A percentile compares a stretch with the other conserved stretches of the same genome.
Evolutionary conservation across 1,140 invertebrate genomes (phyloP).

Genomic region (Habropoda laboriosa): DNA sequence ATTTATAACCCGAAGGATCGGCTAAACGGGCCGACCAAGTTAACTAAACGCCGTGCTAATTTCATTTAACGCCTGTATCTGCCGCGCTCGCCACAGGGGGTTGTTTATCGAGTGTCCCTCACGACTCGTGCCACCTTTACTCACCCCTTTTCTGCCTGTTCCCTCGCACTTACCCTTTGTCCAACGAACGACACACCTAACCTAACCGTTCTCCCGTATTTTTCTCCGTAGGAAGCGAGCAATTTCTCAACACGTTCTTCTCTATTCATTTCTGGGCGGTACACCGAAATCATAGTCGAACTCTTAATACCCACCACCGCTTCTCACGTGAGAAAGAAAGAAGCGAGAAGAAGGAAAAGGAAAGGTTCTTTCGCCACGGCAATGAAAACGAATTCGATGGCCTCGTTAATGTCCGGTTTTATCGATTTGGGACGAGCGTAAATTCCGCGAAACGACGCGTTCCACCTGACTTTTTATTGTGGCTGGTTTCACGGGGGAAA

Average conservation of each 20-base stretch:
- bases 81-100: slow-evolving; percentile 62
- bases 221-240: slow-evolving; percentile 15
- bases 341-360: background rate
- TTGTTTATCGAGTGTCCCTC: slow-evolving; percentile 67
- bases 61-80: slow-evolving; percentile 77
- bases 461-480: background rate
- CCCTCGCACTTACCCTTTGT: background rate
- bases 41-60: slow-evolving; percentile 78
- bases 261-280: slow-evolving; percentile 60
- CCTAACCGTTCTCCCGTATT: background rate
- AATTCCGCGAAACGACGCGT: slow-evolving; percentile 52
- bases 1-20: slow-evolving; percentile 77
- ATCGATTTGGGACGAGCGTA: slow-evolving; percentile 72
- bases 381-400: slow-evolving; percentile 74
- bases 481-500: slow-evolving; percentile 22
- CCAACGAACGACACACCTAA: background rate
- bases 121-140: slow-evolving; percentile 18
- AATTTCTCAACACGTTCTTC: slow-evolving; percentile 23
- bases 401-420: slow-evolving; percentile 78
- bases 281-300: background rate
- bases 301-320: slow-evolving; percentile 33
- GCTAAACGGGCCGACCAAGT: slow-evolving; percentile 72
- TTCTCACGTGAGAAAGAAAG: slow-evolving; percentile 27
- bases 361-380: slow-evolving; percentile 69
- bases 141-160: slow-evolving; percentile 22